Evolutionary conservation across 2,113 vertebrate genomes (phyloP), one percentile per base, ranked within the genome.

Genomic region (Mormyrus lacerda): DNA sequence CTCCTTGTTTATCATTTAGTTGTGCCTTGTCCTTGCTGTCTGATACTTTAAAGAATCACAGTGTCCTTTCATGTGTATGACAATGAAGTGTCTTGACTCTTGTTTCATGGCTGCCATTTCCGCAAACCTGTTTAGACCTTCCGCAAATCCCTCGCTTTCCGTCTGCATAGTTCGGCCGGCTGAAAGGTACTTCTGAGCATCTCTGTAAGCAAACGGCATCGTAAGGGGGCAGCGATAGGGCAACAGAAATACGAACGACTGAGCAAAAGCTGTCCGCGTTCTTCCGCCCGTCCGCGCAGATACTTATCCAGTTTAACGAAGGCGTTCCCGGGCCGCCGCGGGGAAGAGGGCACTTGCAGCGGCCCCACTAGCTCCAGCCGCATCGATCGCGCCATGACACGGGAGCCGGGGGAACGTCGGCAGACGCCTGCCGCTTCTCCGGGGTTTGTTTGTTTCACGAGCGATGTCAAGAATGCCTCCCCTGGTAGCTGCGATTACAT

Each of bases 401-500:
- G 7, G 85, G 85, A 53, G 13, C 50, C 15, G 15, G n/a, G 82
- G 50, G 48, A 35, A 55, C 17, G 31, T 6, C 35, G 50, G 85
- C 7, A 15, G 50, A 50, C 8, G 27, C 85, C 31, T 53, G 47
- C 50, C 17, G n/a, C 10, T 79, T 79, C 73, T 35, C 73, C 35
- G 4, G 35, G 31, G 96, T 96, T 92, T 95, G 96, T 95, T 87
- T 51, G 85, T 96, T 96, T 97, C 95, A 95, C 95, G 95, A 95
- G 95, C 95, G 96, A 95, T 96, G 96, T 94, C 94, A 94, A 95
- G 96, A 96, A 96, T 96, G 95, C 96, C 95, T 96, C 95, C 95
- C 95, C 95, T 96, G 96, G 96, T 96, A 95, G 95, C 96, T 96
- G 96, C 96, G 96, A 97, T 97, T 97, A 96, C 96, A 95, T 96